These are phyloP conservation scores for Drosophila bocqueti DNA, from an alignment of 1,140 invertebrate species.

Conservation along the genomic window DNA sequence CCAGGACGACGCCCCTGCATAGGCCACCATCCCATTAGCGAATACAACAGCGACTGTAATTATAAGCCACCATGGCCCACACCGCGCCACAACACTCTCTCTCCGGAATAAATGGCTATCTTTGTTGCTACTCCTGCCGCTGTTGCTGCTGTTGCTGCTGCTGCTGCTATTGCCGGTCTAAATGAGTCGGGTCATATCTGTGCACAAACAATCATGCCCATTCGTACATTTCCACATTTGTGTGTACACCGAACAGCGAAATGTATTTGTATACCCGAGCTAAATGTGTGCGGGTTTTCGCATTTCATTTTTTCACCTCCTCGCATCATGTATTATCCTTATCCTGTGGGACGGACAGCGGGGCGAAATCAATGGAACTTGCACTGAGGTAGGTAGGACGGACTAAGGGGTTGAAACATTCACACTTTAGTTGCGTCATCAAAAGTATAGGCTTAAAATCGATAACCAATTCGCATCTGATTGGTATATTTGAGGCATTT, in stretches of 20 bases:
- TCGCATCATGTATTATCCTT: conserved; percentile 4
- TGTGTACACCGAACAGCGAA: conserved; percentile 11
- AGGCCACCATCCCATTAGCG: conserved; percentile 54
- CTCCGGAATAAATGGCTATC: conserved; percentile 57
- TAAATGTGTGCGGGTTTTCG: conserved; percentile 31
- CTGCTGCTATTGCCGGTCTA: conserved; percentile 33
- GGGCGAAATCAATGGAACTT: neutral
- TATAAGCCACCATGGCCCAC: conserved; percentile 22
- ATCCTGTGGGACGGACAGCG: conserved; percentile 4
- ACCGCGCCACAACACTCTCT: neutral
- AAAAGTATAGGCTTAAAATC: conserved; percentile 11
- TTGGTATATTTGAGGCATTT: neutral
- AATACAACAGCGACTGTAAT: conserved; percentile 63
- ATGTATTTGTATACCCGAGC: conserved; percentile 34
- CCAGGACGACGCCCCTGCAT: conserved; percentile 36
- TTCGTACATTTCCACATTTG: conserved; percentile 11
- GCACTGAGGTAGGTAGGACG: neutral
- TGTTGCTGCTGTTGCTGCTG: neutral
- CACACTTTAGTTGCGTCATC: conserved; percentile 11
- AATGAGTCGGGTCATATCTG: conserved; percentile 67
- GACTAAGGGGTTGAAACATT: conserved; percentile 5
- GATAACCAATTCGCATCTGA: conserved; percentile 2
- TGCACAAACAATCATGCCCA: conserved; percentile 37
- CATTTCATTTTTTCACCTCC: conserved; percentile 31
- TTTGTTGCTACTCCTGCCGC: conserved; percentile 41